Evolutionary conservation across 1,140 invertebrate genomes (phyloP).

Genomic region (Formica selysi): DNA sequence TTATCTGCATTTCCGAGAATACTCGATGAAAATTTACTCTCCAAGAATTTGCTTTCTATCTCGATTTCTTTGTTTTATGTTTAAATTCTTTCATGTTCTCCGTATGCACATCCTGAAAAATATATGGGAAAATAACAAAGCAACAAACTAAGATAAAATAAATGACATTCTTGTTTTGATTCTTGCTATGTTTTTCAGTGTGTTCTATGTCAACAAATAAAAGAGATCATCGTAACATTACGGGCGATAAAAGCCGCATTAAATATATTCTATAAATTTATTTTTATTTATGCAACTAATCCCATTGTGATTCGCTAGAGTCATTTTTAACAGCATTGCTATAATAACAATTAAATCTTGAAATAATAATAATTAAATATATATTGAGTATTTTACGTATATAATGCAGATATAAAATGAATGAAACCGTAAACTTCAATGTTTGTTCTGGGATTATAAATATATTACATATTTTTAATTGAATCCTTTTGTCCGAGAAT

Average conservation of each 20-base stretch:
- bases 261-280: background rate
- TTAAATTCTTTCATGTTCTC: constrained; percentile 10
- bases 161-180: background rate
- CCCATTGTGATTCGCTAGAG: background rate
- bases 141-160: constrained; percentile 18
- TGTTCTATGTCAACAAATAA: constrained; percentile 2
- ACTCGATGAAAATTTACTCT: background rate
- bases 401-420: background rate
- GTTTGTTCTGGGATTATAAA: background rate
- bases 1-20: constrained; percentile 15
- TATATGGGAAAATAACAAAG: constrained; percentile 19
- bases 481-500: background rate
- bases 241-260: background rate
- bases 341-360: background rate
- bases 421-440: background rate
- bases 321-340: background rate
- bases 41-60: constrained; percentile 16
- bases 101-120: constrained; percentile 26
- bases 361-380: background rate
- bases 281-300: background rate
- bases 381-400: background rate
- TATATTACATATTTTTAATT: background rate
- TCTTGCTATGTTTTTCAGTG: background rate
- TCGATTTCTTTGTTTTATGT: constrained; percentile 7
- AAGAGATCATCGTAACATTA: background rate